These are phyloP conservation scores for Pontoporia blainvillei DNA, from an alignment of 2,113 vertebrate genomes.

Conservation along the genomic window DNA sequence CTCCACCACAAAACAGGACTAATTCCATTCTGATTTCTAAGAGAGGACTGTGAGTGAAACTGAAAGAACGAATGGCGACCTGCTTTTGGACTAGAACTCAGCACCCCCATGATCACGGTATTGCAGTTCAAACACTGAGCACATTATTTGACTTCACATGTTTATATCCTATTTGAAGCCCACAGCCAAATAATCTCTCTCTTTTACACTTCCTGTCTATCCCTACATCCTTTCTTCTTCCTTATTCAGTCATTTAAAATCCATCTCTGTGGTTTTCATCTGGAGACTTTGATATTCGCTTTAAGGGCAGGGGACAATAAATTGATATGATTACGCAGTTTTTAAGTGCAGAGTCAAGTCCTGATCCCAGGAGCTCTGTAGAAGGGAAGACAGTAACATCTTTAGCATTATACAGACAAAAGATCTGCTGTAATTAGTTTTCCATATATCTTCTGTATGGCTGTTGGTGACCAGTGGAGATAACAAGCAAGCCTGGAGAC, in stretches of 20 bases:
- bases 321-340: not conserved
- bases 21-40: not conserved
- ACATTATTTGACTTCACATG: not conserved
- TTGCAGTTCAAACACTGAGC: not conserved
- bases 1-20: not conserved
- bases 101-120: fast-evolving
- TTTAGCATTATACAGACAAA: not conserved
- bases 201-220: not conserved
- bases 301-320: not conserved
- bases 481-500: not conserved
- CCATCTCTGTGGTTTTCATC: not conserved
- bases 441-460: not conserved
- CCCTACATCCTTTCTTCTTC: not conserved
- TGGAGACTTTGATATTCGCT: not conserved
- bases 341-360: not conserved
- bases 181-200: not conserved
- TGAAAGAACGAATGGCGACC: not conserved
- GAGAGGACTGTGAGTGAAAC: not conserved
- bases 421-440: not conserved
- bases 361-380: not conserved
- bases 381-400: not conserved
- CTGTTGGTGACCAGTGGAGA: not conserved
- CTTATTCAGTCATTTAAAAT: not conserved
- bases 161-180: not conserved
- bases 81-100: not conserved